Evolutionary conservation across 1,140 invertebrate species (phyloP).

Genomic region (Arctopsyche grandis): DNA sequence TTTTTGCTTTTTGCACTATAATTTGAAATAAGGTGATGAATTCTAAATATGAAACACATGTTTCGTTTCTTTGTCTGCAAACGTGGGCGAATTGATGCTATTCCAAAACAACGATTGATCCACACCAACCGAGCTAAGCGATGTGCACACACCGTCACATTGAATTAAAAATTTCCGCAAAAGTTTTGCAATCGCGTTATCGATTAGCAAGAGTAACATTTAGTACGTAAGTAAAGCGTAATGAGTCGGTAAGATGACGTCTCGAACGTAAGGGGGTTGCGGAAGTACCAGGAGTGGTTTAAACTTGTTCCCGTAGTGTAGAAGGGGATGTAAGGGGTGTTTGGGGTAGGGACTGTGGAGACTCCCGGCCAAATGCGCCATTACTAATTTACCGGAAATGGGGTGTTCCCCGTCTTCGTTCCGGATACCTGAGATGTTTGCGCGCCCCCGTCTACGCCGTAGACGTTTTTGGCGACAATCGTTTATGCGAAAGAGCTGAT

Average conservation of each 20-base stretch:
- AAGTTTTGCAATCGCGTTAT: no score
- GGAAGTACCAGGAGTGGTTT: constrained; percentile 26
- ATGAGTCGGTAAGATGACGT: constrained; percentile 40
- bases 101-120: no score
- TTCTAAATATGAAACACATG: no score
- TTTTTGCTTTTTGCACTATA: no score
- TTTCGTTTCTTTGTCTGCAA: no score
- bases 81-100: no score
- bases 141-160: no score
- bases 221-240: constrained; percentile 38
- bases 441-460: background rate
- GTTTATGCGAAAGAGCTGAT: background rate
- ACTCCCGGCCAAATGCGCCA: constrained; percentile 30
- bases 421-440: background rate
- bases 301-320: constrained; percentile 19
- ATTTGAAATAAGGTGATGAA: no score
- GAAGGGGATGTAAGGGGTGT: background rate
- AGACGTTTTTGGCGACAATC: background rate
- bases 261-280: constrained; percentile 17
- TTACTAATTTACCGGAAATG: constrained; percentile 41
- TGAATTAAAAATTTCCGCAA: no score
- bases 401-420: background rate
- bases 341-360: background rate
- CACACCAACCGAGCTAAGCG: no score
- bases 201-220: background rate